Percentiles rank a stretch among this genome's conserved stretches.
Conservation (phyloP, 2,797 vertebrate species). For the Sebastes vulpes region DNA sequence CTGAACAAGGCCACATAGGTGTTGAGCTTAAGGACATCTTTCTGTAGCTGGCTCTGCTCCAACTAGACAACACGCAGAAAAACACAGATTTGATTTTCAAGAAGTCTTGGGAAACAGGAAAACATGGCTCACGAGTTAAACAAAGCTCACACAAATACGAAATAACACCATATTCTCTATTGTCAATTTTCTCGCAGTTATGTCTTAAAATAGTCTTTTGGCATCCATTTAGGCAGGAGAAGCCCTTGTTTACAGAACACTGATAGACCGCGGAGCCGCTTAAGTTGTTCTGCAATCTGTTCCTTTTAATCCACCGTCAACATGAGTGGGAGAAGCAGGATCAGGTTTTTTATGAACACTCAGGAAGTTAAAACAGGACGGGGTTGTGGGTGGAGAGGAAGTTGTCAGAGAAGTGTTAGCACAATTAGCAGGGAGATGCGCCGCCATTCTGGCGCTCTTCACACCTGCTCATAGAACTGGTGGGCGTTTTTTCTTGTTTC, state of each 20-base stretch:
- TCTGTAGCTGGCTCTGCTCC: slow-evolving; percentile 85
- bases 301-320: slow-evolving; percentile 52
- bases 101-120: not conserved
- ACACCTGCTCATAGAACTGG: slow-evolving; percentile 43
- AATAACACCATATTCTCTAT: not conserved
- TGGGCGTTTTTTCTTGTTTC: slow-evolving; percentile 34
- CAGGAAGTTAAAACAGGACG: slow-evolving; percentile 58
- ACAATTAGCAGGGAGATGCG: slow-evolving; percentile 54
- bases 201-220: slow-evolving; percentile 40
- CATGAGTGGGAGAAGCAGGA: slow-evolving; percentile 57
- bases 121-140: not conserved
- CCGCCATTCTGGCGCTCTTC: slow-evolving; percentile 22
- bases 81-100: not conserved
- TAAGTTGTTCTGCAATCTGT: slow-evolving; percentile 68
- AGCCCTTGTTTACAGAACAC: slow-evolving; percentile 52
- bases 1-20: slow-evolving; percentile 97
- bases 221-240: slow-evolving; percentile 17
- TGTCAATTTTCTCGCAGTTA: not conserved
- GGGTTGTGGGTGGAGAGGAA: slow-evolving; percentile 59
- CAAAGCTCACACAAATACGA: slow-evolving; percentile 5
- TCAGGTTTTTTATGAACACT: slow-evolving; percentile 23
- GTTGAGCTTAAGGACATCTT: slow-evolving; percentile 90
- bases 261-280: slow-evolving; percentile 30
- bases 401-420: slow-evolving; percentile 57
- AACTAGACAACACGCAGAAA: slow-evolving; percentile 67